Base-by-base conservation (phyloP, 2,113 vertebrate species). In the Barnardius zonarius region DNA sequence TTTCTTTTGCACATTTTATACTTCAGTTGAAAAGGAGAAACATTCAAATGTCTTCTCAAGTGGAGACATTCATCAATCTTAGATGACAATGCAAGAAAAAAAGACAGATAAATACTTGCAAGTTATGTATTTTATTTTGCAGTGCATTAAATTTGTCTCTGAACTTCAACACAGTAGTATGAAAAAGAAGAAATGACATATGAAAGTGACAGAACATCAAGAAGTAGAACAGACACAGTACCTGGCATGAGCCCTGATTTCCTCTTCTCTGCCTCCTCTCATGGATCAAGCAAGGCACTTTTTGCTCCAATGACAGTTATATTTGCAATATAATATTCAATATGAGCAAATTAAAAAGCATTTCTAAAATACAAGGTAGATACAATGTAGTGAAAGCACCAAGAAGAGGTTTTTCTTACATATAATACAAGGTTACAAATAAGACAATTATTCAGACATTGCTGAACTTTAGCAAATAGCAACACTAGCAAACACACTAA, bases 71-170 rank as follows among this genome's bases (percentile, higher is more conserved):
- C 23, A 84, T 94, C 67, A 80, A 82, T 90, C 84, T 88, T 63
- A 93, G 86, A 82, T 77, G 64, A 92, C 80, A 96, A 59, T 49
- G 70, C 67, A 89, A 96, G 93, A 86, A 88, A 96, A 72, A 7
- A 91, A 77, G 19, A 51, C 13, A 86, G 55, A 86, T 59, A 93
- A 94, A 89, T 93, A 92, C 77, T 85, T 95, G 57, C 72, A 62
- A 54, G n/a, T 31, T 0, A 46, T 63, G 75, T 66, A 68, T 61
- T 87, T 91, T 89, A 92, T 93, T 94, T 90, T 94, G 64, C 31
- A 69, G 3, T 73, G 20, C 46, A 73, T n/a, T 70, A 77, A 25
- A 13, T 83, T 92, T 67, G 30, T 23, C 72, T 88, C 59, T 52
- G 51, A 89, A 69, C 67, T 83, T 88, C 68, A 93, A 62, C 64